Conservation (phyloP, 1,140 invertebrate genomes). For the Diabrotica undecimpunctata region DNA sequence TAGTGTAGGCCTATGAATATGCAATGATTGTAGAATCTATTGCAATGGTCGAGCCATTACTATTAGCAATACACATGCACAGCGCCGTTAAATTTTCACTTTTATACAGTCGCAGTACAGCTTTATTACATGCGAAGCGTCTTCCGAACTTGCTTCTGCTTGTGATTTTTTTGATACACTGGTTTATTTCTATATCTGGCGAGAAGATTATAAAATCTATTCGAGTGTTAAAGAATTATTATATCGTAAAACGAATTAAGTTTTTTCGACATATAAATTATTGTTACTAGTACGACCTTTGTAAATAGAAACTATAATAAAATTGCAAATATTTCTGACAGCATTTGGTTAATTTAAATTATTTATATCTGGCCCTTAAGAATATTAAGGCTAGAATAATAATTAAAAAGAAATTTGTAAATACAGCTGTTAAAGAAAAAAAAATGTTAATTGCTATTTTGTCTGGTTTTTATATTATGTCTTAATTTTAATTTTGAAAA, state of each 20-base stretch:
- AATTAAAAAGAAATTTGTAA: too few relatives aligned
- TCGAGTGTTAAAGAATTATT: background rate
- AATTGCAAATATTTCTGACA: too few relatives aligned
- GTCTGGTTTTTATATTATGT: too few relatives aligned
- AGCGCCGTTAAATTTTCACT: background rate
- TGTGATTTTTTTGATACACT: background rate
- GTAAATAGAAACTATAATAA: too few relatives aligned
- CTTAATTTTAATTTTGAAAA: too few relatives aligned
- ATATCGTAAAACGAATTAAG: background rate
- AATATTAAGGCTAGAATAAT: too few relatives aligned
- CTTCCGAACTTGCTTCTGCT: background rate
- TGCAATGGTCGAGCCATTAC: conserved; percentile 37
- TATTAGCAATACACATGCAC: conserved; percentile 30
- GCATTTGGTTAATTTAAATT: too few relatives aligned
- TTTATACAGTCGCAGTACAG: background rate
- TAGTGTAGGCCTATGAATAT: conserved; percentile 42
- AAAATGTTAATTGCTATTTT: too few relatives aligned
- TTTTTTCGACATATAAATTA: too few relatives aligned
- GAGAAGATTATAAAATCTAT: background rate
- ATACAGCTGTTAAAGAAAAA: too few relatives aligned
- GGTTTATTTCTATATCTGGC: background rate
- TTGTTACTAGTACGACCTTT: too few relatives aligned
- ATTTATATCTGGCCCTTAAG: too few relatives aligned
- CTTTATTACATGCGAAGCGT: background rate
- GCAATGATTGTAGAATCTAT: conserved; percentile 40